Conservation (phyloP, 2,888 invertebrate species). For the Sarcophaga variegata region DNA sequence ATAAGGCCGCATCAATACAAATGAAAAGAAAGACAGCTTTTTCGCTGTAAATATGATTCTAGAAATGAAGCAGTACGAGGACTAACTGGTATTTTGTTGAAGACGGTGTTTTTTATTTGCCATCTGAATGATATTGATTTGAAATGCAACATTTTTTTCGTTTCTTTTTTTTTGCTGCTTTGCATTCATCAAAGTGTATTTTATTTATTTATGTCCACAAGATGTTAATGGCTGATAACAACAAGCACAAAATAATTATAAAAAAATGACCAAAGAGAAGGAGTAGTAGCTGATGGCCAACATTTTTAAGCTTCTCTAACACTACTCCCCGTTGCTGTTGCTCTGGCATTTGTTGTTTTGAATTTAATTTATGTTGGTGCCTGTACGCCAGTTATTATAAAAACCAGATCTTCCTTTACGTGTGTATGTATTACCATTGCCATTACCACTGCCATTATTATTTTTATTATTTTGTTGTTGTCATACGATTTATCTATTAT, state of each 20-base stretch:
- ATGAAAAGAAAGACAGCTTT: background rate
- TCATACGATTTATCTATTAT: background rate
- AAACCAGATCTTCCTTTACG: slow-evolving; percentile 11
- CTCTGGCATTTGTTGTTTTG: too few species aligned
- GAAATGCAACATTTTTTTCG: background rate
- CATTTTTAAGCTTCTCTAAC: background rate
- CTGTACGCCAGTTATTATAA: slow-evolving; percentile 13
- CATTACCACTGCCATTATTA: background rate
- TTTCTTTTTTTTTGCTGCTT: background rate
- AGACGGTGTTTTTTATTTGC: background rate
- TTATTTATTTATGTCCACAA: background rate
- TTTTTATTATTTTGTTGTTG: background rate
- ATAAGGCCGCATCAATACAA: background rate
- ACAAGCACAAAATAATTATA: background rate
- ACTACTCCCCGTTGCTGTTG: background rate
- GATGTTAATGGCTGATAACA: background rate
- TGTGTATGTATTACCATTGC: background rate
- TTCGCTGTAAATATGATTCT: background rate
- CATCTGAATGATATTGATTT: background rate
- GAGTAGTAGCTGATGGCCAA: background rate
- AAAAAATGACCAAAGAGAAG: background rate
- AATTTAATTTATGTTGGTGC: slow-evolving; percentile 22
- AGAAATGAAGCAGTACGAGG: background rate
- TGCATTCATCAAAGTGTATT: background rate
- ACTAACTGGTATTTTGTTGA: background rate